Evolutionary conservation across 1,140 invertebrate species (phyloP), one percentile per base, ranked within the genome.

Genomic region (Diachasma alloeum): DNA sequence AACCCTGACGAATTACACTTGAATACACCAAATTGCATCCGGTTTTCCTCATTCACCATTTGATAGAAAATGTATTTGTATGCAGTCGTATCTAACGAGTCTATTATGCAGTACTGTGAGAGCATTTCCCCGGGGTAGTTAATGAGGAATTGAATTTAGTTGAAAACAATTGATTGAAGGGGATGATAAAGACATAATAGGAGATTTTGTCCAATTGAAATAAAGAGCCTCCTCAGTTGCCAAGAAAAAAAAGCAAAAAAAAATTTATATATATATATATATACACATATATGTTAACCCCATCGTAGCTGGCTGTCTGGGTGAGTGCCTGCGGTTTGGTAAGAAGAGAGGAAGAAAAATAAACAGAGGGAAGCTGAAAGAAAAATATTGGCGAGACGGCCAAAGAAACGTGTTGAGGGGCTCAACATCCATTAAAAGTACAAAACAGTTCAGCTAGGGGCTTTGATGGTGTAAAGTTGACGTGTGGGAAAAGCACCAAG

Each of bases 381-480:
- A 63, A 63, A 63, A 63, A 63, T 63, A 63, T 63, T 63, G 59
- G 59, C 59, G 59, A 63, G 59, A 63, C 59, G 19, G 59, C 15
- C 24, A 26, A 26, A 26, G 59, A 31, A 63, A 63, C 59, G 59
- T 63, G 59, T 63, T 63, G 59, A 63, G 59, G 24, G 59, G 59
- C 59, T 63, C 59, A 63, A 31, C 59, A 63, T 63, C 59, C 59
- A 63, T 63, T 63, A 63, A 31, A 63, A 63, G 59, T 63, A 63
- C 24, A 63, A 63, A 63, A 63, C 59, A 63, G 8, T 63, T 56
- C 48, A 11, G 8, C 15, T 24, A 4, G 3, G 24, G 59, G 24
- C 2, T 53, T 19, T 17, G 6, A 15, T 53, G 48, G 48, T n/a
- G n/a, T 42, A 42, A 13, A 42, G 9, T 42, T 13, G 39, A 42